These are phyloP conservation scores for Speoplatyrhinus poulsoni DNA, from an alignment of 2,113 vertebrate species.

Conservation along the genomic window DNA sequence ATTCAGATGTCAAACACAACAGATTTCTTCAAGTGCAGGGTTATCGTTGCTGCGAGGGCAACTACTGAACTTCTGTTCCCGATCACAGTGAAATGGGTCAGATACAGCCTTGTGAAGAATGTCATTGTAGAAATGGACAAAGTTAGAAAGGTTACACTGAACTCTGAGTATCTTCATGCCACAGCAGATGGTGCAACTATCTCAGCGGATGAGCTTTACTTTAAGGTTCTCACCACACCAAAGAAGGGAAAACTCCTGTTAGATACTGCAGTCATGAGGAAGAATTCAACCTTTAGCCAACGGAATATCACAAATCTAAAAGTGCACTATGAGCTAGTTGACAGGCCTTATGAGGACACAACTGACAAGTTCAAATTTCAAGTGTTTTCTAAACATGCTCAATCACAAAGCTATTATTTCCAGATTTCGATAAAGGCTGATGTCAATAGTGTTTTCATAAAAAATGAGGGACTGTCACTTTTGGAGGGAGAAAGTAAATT, in stretches of 20 bases:
- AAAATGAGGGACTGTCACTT: conserved; percentile 80
- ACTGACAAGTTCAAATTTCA: conserved; percentile 83
- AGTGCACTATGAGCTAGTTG: conserved; percentile 80
- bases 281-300: conserved; percentile 84
- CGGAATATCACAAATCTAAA: conserved; percentile 75
- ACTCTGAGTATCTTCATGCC: conserved; percentile 78
- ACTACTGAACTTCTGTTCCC: conserved; percentile 79
- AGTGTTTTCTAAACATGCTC: conserved; percentile 81
- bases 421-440: conserved; percentile 83
- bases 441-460: conserved; percentile 78
- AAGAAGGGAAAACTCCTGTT: conserved; percentile 83
- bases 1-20: conserved; percentile 76
- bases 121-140: conserved; percentile 78
- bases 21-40: conserved; percentile 85
- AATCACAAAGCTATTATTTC: conserved; percentile 81
- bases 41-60: conserved; percentile 75
- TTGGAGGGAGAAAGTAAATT: conserved; percentile 86
- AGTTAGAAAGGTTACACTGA: conserved; percentile 75
- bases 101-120: conserved; percentile 77
- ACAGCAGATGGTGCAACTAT: conserved; percentile 65
- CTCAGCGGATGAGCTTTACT: conserved; percentile 78
- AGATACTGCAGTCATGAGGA: conserved; percentile 71
- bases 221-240: conserved; percentile 80
- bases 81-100: conserved; percentile 82
- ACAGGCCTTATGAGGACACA: conserved; percentile 72